Evolutionary conservation across 2,113 vertebrate species (phyloP).

Genomic region (Leucopsar rothschildi): DNA sequence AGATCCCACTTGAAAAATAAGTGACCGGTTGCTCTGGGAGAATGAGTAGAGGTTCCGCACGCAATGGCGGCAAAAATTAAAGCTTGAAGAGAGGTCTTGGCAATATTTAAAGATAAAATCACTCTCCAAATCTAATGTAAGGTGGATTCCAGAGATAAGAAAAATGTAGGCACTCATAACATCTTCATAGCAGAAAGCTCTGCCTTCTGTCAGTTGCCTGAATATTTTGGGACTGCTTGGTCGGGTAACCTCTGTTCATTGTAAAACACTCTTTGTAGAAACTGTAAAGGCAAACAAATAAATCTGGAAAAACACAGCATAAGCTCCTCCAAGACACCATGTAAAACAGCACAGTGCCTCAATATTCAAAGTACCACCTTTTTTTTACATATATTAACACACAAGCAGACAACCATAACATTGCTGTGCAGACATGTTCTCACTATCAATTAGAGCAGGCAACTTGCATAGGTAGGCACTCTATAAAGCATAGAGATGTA

Average conservation of each 20-base stretch:
- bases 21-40: background rate
- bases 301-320: background rate
- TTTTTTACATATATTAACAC: background rate
- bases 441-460: rapidly evolving
- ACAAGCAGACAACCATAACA: background rate
- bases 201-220: background rate
- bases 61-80: background rate
- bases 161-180: background rate
- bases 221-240: background rate
- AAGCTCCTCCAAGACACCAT: background rate
- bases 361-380: background rate
- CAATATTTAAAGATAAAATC: constrained; percentile 35
- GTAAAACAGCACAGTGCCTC: background rate
- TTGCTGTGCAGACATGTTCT: background rate
- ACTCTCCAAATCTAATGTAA: constrained; percentile 1
- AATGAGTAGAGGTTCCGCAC: background rate
- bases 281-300: background rate
- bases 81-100: background rate
- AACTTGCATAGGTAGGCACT: background rate
- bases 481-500: background rate
- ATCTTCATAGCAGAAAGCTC: background rate
- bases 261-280: background rate
- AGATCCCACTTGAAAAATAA: background rate
- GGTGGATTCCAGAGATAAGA: background rate
- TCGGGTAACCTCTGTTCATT: background rate